A percentile compares a stretch with the other conserved stretches of the same genome.
These are phyloP conservation scores for Drosophila crucigera DNA, from an alignment of 2,888 invertebrate genomes.

Conservation along the genomic window DNA sequence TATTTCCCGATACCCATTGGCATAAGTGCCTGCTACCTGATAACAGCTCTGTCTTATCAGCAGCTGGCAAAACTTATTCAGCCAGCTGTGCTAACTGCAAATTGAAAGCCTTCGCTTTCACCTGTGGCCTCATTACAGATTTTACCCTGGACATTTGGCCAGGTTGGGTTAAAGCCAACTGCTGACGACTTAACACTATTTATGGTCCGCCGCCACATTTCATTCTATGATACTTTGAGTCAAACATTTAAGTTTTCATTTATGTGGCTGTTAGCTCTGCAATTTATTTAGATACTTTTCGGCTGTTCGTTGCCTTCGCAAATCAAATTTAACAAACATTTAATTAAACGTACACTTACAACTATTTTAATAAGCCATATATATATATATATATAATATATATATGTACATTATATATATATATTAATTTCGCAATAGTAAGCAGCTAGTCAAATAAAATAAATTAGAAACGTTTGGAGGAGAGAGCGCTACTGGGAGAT, in stretches of 20 bases:
- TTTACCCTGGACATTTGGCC: background rate
- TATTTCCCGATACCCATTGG: constrained; percentile 9
- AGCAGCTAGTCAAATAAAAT: constrained; percentile 9
- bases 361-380: constrained; percentile 75
- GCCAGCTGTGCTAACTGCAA: constrained; percentile 35
- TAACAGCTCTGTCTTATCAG: constrained; percentile 5
- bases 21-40: background rate
- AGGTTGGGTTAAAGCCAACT: background rate
- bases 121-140: background rate
- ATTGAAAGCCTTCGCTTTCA: constrained; percentile 14
- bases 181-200: background rate
- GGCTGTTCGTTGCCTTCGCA: constrained; percentile 27
- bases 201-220: background rate
- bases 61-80: constrained; percentile 14
- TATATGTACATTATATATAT: constrained; percentile 22
- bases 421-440: constrained; percentile 36
- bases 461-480: background rate
- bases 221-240: background rate
- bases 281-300: constrained; percentile 30
- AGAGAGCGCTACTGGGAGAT: background rate
- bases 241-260: constrained; percentile 11
- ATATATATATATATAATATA: constrained; percentile 6
- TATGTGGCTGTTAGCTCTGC: constrained; percentile 13
- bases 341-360: constrained; percentile 75
- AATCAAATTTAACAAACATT: constrained; percentile 73